Conservation (phyloP, 2,888 invertebrate species). For the Serripes groenlandicus region DNA sequence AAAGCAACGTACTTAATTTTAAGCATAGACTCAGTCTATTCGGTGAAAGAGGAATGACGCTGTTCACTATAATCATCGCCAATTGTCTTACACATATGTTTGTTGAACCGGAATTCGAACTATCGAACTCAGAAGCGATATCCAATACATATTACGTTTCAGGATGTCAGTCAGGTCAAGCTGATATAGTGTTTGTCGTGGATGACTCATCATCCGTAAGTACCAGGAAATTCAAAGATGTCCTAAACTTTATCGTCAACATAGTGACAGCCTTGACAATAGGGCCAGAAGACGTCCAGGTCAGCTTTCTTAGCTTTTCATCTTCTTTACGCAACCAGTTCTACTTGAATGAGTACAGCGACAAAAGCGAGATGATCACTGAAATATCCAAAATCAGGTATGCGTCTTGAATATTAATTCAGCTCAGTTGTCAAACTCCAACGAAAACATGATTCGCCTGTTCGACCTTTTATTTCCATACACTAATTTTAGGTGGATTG, state of each 20-base stretch:
- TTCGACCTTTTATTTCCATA: too few species aligned
- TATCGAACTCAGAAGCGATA: too few species aligned
- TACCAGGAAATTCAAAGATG: slow-evolving; percentile 10
- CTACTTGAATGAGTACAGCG: slow-evolving; percentile 30
- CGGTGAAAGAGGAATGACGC: not conserved
- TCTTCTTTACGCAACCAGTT: slow-evolving; percentile 39
- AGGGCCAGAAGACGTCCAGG: slow-evolving; percentile 41
- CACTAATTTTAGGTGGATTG: too few species aligned
- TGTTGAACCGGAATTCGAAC: not conserved
- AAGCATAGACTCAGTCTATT: too few species aligned
- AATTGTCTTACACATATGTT: not conserved
- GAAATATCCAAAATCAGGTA: too few species aligned
- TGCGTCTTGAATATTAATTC: too few species aligned
- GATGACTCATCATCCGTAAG: slow-evolving; percentile 62
- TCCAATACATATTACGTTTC: slow-evolving; percentile 11
- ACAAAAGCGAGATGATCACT: not conserved
- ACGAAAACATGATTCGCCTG: too few species aligned
- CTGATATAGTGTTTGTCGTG: slow-evolving; percentile 58
- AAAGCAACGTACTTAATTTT: too few species aligned
- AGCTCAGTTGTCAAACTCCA: too few species aligned
- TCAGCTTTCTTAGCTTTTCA: slow-evolving; percentile 55
- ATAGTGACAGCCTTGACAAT: slow-evolving; percentile 39
- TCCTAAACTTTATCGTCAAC: slow-evolving; percentile 29
- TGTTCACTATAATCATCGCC: not conserved
- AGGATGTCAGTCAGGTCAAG: slow-evolving; percentile 47